Evolutionary conservation across 2,113 vertebrate genomes (phyloP).

Genomic region (Gallinago media): DNA sequence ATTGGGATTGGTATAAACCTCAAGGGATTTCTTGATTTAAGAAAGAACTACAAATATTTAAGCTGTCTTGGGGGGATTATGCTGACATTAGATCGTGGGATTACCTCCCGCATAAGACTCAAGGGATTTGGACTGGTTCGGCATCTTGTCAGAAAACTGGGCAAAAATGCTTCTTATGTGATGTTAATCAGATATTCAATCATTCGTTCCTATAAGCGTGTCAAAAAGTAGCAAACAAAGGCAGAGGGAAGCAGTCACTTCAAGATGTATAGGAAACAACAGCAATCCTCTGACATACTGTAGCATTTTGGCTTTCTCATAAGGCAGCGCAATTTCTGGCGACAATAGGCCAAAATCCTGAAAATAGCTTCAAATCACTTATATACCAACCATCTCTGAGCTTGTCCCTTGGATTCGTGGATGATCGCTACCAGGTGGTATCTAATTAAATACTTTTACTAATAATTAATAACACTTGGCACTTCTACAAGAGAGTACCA

Average conservation of each 20-base stretch:
- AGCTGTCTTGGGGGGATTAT: conserved; percentile 75
- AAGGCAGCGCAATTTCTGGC: neutral
- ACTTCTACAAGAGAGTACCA: neutral
- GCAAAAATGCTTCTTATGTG: conserved; percentile 57
- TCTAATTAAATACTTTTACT: conserved; percentile 11
- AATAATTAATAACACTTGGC: conserved; percentile 8
- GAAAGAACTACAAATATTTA: conserved; percentile 76
- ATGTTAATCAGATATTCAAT: conserved; percentile 73
- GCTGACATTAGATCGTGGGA: conserved; percentile 75
- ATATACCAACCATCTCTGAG: neutral
- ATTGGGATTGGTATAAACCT: conserved; percentile 70
- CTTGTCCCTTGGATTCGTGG: neutral
- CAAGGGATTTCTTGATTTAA: conserved; percentile 76
- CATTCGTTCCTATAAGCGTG: conserved; percentile 27
- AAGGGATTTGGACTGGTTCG: conserved; percentile 69
- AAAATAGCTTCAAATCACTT: neutral
- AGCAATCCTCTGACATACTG: neutral
- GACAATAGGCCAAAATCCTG: neutral
- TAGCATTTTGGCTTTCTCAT: neutral
- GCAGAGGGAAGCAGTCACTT: neutral
- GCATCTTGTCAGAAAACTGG: conserved; percentile 71
- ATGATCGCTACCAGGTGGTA: neutral
- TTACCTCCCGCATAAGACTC: conserved; percentile 74
- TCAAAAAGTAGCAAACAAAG: conserved; percentile 51
- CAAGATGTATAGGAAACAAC: neutral